Percentiles rank a stretch among this genome's conserved stretches.
These are phyloP conservation scores for human DNA, from an alignment of 2,113 vertebrate species.

Conservation along the genomic window DNA sequence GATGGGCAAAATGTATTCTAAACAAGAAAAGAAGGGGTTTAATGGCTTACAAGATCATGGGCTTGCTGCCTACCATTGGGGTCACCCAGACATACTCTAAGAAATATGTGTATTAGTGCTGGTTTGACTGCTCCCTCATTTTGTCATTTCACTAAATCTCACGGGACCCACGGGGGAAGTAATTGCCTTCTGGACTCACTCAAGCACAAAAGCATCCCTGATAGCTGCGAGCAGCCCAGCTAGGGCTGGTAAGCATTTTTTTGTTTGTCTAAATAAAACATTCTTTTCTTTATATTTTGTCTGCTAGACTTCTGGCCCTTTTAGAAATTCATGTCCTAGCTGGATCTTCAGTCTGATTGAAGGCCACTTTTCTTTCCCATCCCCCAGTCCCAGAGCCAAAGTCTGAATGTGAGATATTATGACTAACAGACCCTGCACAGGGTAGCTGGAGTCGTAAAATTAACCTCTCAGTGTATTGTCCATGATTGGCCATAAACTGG, in stretches of 20 bases:
- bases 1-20: neutral
- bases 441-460: neutral
- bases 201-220: neutral
- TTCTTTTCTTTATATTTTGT: neutral
- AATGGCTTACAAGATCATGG: neutral
- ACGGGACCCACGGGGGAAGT: neutral
- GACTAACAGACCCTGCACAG: neutral
- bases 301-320: neutral
- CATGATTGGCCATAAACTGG: neutral
- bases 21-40: slow-evolving; percentile 15
- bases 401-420: neutral
- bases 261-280: slow-evolving; percentile 6
- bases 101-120: neutral
- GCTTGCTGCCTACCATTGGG: neutral
- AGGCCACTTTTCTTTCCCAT: neutral
- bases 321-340: neutral
- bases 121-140: neutral
- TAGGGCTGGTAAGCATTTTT: neutral
- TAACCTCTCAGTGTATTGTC: neutral
- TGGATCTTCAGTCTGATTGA: neutral
- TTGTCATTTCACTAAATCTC: neutral
- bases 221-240: neutral
- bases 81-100: neutral
- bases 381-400: neutral
- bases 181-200: neutral